Base-by-base conservation (phyloP, 1,140 invertebrate species). In the Drosophila bocki region DNA sequence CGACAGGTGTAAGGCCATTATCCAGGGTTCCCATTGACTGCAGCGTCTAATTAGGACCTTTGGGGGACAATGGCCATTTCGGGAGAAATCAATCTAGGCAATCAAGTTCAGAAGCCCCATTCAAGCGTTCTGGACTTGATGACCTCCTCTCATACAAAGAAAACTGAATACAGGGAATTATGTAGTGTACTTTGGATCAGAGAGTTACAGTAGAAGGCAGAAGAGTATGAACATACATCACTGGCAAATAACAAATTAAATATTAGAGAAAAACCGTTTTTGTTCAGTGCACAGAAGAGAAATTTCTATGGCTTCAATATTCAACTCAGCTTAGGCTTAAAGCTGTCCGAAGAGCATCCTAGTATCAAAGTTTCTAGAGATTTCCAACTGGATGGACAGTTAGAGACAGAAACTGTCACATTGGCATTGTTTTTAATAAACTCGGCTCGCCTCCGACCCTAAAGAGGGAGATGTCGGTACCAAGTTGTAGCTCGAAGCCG, bases 401-500 rank as follows among this genome's bases (percentile, higher is more conserved):
- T 69, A 59, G 42, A 71, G 67, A 72, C 67, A 59, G 32, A 26
- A 60, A 51, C 68, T 74, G 70, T 51, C 70, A 50, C 70, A 44
- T 60, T 64, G 72, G 70, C 85, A 88, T 81, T 90, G 75, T 78
- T 81, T 90, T 90, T 90, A 78, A 75, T 75, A 84, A 81, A 65
- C 50, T 37, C 53, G 58, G 37, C 37, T 50, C 26, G 15, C 32
- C 13, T 32, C 17, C 22, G 17, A 53, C 26, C 41, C 44, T 22
- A 41, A 37, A 12, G 19, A 33, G 37, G 19, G 41, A 35, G 35
- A 22, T 9, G 17, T 17, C 37, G 26, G 58, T 57, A 12, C 63
- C n/a, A 22, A 35, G n/a, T 59, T 7, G 61, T 1, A 47, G 33
- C 64, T 48, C 7, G 17, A 32, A 37, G 9, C 11, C 50, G 47